Evolutionary conservation across 37 sponge, comb jelly and placozoan species (phyloP).

Genomic region (Geodia barretti): DNA sequence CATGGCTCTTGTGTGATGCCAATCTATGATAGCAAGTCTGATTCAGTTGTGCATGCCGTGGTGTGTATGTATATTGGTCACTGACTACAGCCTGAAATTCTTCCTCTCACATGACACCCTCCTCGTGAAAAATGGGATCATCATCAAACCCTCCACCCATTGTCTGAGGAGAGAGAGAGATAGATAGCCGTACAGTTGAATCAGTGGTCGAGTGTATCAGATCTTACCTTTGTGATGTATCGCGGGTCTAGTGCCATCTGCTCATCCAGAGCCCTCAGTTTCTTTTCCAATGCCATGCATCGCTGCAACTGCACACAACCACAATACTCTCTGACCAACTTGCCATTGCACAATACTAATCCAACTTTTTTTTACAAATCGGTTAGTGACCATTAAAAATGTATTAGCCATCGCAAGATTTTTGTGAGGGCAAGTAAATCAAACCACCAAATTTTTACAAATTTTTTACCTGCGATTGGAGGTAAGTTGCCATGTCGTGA

Average conservation of each 20-base stretch:
- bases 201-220: not conserved
- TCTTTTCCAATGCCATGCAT: slow-evolving; percentile 69
- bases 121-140: slow-evolving; percentile 57
- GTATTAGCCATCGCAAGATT: too few relatives aligned
- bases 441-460: too few relatives aligned
- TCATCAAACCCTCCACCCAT: slow-evolving; percentile 36
- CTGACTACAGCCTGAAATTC: too few relatives aligned
- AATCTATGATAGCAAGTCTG: too few relatives aligned
- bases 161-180: not conserved
- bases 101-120: slow-evolving; percentile 19
- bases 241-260: slow-evolving; percentile 65
- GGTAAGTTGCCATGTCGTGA: slow-evolving; percentile 37
- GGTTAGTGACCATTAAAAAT: too few relatives aligned
- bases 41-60: too few relatives aligned
- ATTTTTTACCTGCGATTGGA: slow-evolving; percentile 50
- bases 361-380: too few relatives aligned
- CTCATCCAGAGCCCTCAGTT: slow-evolving; percentile 49
- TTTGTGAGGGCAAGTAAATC: too few relatives aligned
- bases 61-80: too few relatives aligned
- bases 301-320: slow-evolving; percentile 14
- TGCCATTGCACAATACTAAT: too few relatives aligned
- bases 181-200: not conserved
- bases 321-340: not conserved
- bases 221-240: slow-evolving; percentile 68
- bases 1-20: too few relatives aligned